Base-by-base conservation (phyloP, 2,113 vertebrate species). In the Grantiella picta region DNA sequence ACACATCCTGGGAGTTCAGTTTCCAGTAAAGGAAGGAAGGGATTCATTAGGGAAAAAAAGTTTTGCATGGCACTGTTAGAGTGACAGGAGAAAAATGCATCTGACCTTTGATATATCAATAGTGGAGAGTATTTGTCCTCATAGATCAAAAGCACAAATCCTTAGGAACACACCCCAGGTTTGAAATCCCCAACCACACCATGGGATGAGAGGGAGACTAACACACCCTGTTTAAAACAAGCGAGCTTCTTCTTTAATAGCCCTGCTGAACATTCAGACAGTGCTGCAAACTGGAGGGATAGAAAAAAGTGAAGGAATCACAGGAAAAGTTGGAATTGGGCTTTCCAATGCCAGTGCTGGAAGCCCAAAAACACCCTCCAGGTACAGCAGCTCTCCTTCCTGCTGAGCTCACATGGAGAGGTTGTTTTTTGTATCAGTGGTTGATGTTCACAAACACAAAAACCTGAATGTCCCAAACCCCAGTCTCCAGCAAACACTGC, bases 41-140 rank as follows among this genome's bases (percentile, higher is more conserved):
- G 44, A 81, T 79, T 79, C 28, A 94, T 72, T 17, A 87, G 77
- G 56, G 79, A 49, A 49, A 31, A 75, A 77, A 73, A 83, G 23
- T 52, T 87, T 54, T 90, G 36, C 61, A 36, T 56, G 40, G 11
- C 12, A 42, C 25, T 9, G 29, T 28, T 60, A 64, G 29, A 65
- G 19, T 8, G 76, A 82, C 61, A 82, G 72, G 12, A 68, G 69
- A 89, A 89, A 86, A 83, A 63, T 5, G 33, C 50, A 28, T 47
- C 29, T 70, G 63, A 70, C 38, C 59, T 92, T 70, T 70, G 70
- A 69, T 33, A 54, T 0, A 57, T 15, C 27, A 28, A 3, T 0
- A 79, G 11, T 28, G 78, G 52, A 87, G 49, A 68, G 59, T 22
- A 16, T 60, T 79, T 86, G 42, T 15, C 21, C 44, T 66, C 45